Base-by-base conservation (phyloP, 1,140 invertebrate species). In the Goniozus legneri region DNA sequence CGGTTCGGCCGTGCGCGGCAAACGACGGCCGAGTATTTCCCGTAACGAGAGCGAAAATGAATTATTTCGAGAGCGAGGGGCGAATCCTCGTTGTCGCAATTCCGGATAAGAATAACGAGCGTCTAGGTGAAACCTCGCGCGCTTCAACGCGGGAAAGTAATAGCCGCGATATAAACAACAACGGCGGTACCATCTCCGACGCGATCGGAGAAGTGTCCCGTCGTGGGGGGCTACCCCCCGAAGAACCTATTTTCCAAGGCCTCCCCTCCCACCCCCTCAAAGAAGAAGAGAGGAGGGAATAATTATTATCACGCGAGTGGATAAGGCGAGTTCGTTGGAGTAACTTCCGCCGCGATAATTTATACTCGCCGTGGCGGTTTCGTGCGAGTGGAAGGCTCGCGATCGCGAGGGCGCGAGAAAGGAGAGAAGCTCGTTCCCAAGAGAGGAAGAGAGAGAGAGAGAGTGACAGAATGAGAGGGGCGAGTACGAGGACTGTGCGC, bases 281-380 rank as follows among this genome's bases (percentile, higher is more conserved):
- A n/a, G n/a, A n/a, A n/a, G n/a, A n/a, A n/a, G n/a, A n/a, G 10
- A 27, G 10, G 24, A 27, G 24, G 10, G 24, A 27, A 10, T 27
- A 27, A 27, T 27, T 27, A 27, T 27, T 27, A 61, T 61, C 58
- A 52, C 54, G 53, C 54, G 42, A 60, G 51, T 46, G 57, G 58
- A 56, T 56, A 59, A 59, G 49, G 51, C 33, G 45, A 48, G 53
- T 44, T 51, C 47, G 41, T 52, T 53, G 56, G 56, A 58, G 48
- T 58, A 52, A 55, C 56, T 58, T 58, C 56, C 56, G 57, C 56
- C 45, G 52, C 47, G 57, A 60, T 58, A 60, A 60, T 60, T 60
- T 58, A 52, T 60, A 60, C 48, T 52, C 52, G 57, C 45, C 56
- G 52, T 14, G 35, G 24, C n/a, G n/a, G n/a, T n/a, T 27, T 27